These are phyloP conservation scores for Triplophysa yarkandensis DNA, from an alignment of 2,797 vertebrate genomes.

Conservation along the genomic window DNA sequence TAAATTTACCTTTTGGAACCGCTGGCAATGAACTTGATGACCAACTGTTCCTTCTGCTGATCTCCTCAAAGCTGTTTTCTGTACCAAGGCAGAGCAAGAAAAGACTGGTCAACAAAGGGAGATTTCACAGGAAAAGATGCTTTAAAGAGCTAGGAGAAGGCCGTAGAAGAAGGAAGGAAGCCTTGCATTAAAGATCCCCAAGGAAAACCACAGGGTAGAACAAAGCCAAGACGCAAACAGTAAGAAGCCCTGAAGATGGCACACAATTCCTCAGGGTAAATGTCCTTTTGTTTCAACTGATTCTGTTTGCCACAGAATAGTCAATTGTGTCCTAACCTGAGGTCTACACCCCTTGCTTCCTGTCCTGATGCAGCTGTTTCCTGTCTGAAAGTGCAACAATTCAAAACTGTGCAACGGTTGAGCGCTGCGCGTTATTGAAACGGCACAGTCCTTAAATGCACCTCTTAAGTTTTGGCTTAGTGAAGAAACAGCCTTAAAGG, in stretches of 20 bases:
- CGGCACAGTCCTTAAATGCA: neutral
- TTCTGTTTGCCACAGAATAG: slow-evolving; percentile 66
- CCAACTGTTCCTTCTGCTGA: slow-evolving; percentile 82
- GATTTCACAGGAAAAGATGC: slow-evolving; percentile 49
- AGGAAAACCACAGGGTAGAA: slow-evolving; percentile 54
- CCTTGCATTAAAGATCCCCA: slow-evolving; percentile 59
- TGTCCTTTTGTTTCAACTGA: slow-evolving; percentile 69
- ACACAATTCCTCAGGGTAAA: slow-evolving; percentile 64
- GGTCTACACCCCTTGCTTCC: slow-evolving; percentile 70
- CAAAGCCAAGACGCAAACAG: slow-evolving; percentile 46
- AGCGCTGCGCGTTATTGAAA: slow-evolving; percentile 9
- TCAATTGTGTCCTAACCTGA: slow-evolving; percentile 71
- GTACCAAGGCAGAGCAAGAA: slow-evolving; percentile 51
- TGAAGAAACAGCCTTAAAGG: neutral
- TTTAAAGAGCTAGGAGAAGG: slow-evolving; percentile 62
- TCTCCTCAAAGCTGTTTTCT: slow-evolving; percentile 82
- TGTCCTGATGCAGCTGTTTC: slow-evolving; percentile 79
- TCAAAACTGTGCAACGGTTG: slow-evolving; percentile 11
- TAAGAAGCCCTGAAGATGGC: slow-evolving; percentile 67
- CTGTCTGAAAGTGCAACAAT: slow-evolving; percentile 73
- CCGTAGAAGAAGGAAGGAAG: slow-evolving; percentile 67
- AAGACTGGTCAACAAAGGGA: slow-evolving; percentile 51
- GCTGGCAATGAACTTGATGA: slow-evolving; percentile 66
- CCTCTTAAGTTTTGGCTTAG: neutral
- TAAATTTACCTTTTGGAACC: slow-evolving; percentile 74